phyloP scores from a whole-genome alignment of 2,797 vertebrate species.

The Cynopterus sphinx region DNA sequence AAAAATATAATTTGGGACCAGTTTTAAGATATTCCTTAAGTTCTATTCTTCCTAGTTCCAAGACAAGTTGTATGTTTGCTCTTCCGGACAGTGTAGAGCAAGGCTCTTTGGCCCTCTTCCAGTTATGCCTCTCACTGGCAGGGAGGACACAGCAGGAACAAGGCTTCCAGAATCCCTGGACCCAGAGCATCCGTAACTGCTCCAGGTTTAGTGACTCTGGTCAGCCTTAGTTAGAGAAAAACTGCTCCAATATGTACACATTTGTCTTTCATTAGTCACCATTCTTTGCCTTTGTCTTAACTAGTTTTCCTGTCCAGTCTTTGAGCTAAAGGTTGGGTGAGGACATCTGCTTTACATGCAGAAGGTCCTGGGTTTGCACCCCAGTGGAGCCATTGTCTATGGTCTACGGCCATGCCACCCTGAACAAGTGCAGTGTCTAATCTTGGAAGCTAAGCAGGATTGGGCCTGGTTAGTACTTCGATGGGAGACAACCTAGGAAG shows the following conservation, averaged over 20 bases:
- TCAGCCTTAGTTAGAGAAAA: constrained; percentile 12
- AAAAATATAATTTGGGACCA: neutral
- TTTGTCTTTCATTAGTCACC: neutral
- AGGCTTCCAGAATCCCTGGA: constrained; percentile 26
- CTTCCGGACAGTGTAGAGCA: neutral
- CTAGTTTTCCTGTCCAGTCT: neutral
- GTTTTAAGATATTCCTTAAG: neutral
- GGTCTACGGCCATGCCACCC: too few relatives aligned
- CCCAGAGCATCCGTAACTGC: neutral
- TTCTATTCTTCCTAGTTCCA: neutral
- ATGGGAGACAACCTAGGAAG: too few relatives aligned
- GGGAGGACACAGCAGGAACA: neutral
- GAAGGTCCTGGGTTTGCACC: too few relatives aligned
- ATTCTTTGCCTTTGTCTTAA: neutral
- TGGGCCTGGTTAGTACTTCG: too few relatives aligned
- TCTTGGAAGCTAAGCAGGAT: too few relatives aligned
- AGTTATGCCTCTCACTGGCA: neutral
- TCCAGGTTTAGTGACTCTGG: neutral
- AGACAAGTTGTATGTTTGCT: neutral
- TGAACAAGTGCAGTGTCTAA: too few relatives aligned
- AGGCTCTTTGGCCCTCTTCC: neutral
- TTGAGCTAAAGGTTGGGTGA: neutral
- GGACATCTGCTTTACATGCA: too few relatives aligned
- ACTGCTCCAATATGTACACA: neutral
- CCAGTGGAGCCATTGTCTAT: too few relatives aligned